Base-by-base conservation (phyloP, 2,888 invertebrate genomes). In the Steinernema carpocapsae region DNA sequence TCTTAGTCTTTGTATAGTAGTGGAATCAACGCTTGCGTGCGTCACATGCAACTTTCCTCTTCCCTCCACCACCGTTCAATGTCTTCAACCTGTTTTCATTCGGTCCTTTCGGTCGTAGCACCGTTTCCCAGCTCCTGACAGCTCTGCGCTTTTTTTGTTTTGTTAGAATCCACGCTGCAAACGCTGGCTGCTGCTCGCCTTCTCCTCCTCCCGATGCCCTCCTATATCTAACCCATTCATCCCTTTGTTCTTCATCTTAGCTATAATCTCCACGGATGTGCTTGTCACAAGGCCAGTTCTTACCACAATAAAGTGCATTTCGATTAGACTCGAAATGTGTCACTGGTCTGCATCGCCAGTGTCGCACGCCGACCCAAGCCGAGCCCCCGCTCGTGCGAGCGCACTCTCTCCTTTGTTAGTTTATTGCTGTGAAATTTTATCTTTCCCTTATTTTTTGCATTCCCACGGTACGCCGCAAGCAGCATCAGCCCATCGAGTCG, bases 381-480 rank as follows among this genome's bases (percentile, higher is more conserved):
- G 37, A 37, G 37, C 37, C 3, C 4, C 37, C 37, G 37, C 37
- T 37, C 37, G 37, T 37, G 37, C 48, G 14, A 14, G 3, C 48
- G 14, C n/a, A 17, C 48, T 19, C 17, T 3, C 48, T 19, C 48
- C n/a, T 14, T 48, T 48, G 48, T 4, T 48, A 2, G 4, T 17
- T 14, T 19, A 19, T 48, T 48, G 64, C 64, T 37, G 64, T 17
- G 64, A 26, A 64, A 64, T n/a, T 64, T 29, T 6, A 7, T 32
- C 17, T 14, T 64, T 64, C 32, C 64, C 64, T 64, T n/a, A 64
- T 64, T 64, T 64, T 56, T 32, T 64, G 64, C 37, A 29, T 29
- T 64, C 64, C 64, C 64, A 64, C 64, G 64, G 64, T 64, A 29
- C 29, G 64, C 37, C 37, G 37, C 48, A 48, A 48, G 19, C 48